Evolutionary conservation across 2,888 invertebrate species (phyloP).

Genomic region (Conistra vaccinii): DNA sequence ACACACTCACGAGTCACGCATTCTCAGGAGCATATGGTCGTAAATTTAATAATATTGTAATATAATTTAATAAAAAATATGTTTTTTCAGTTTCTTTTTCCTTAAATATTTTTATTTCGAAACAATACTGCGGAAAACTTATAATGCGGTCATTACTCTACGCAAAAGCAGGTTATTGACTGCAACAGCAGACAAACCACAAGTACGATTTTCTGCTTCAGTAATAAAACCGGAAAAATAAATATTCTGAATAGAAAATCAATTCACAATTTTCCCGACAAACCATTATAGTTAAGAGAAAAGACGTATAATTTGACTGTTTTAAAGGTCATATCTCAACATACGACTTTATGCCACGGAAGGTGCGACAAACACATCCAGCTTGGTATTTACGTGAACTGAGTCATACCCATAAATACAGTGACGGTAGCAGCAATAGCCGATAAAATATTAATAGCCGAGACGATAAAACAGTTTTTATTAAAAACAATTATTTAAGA

Average conservation of each 20-base stretch:
- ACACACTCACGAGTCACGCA: background rate
- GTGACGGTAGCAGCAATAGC: slow-evolving; percentile 59
- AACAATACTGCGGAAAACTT: background rate
- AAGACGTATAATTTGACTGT: background rate
- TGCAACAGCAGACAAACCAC: slow-evolving; percentile 26
- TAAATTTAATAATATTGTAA: background rate
- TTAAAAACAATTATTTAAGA: slow-evolving; percentile 71
- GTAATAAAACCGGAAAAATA: slow-evolving; percentile 8
- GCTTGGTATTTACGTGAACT: slow-evolving; percentile 39
- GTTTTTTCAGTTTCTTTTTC: too few species aligned
- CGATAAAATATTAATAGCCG: slow-evolving; percentile 71
- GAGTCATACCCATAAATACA: slow-evolving; percentile 62
- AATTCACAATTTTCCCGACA: background rate
- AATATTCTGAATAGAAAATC: background rate
- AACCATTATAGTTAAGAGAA: background rate
- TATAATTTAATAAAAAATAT: background rate
- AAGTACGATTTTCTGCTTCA: slow-evolving; percentile 33
- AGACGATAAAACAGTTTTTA: slow-evolving; percentile 71
- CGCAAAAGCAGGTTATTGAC: slow-evolving; percentile 28
- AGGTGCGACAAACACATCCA: slow-evolving; percentile 1
- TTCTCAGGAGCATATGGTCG: background rate
- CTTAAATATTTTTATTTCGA: background rate
- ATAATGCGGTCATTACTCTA: slow-evolving; percentile 6
- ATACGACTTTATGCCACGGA: background rate
- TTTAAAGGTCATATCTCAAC: background rate